Base-by-base conservation (phyloP, 2,113 vertebrate genomes). In the Microcebus jonahi region DNA sequence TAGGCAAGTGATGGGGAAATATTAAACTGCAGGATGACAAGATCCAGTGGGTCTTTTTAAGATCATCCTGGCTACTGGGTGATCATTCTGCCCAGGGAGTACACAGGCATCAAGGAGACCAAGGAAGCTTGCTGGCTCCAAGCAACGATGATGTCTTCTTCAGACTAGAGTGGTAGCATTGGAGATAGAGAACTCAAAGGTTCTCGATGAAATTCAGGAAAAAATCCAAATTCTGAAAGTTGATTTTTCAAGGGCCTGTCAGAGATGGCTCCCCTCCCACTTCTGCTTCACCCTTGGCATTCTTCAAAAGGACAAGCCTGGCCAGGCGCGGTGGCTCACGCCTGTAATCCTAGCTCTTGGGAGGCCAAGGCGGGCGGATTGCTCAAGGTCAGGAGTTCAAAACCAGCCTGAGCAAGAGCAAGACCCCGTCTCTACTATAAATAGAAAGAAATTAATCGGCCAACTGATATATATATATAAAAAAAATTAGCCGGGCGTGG, bases 161-260 rank as follows among this genome's bases (percentile, higher is more conserved):
- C 68, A 65, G 42, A 86, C 45, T 6, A 86, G 21, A 11, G 23
- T 21, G 36, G 15, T 48, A 67, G 29, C n/a, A 4, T 10, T 39
- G 17, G 39, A 61, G 45, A 86, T 8, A 23, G 12, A 76, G 7
- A 73, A 86, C 45, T 36, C 3, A 17, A 59, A 77, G 20, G 39
- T 82, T 83, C 63, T 42, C 25, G 11, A 10, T 17, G 39, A n/a
- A 7, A 61, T 27, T 59, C 6, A 36, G 83, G 63, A 45, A 39
- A 79, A 95, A 92, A 95, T 29, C 25, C 42, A 76, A 65, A 97
- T 77, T 65, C 67, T 95, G 8, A 42, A 96, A 94, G 29, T 18
- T n/a, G 10, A 83, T 48, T 85, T 84, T 86, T 91, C 87, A 70
- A 88, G 63, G 27, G 29, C 3, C 20, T 91, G 39, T 23, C 53